These are phyloP conservation scores for Andrena cerasifolii DNA, from an alignment of 1,140 invertebrate genomes.

Conservation along the genomic window DNA sequence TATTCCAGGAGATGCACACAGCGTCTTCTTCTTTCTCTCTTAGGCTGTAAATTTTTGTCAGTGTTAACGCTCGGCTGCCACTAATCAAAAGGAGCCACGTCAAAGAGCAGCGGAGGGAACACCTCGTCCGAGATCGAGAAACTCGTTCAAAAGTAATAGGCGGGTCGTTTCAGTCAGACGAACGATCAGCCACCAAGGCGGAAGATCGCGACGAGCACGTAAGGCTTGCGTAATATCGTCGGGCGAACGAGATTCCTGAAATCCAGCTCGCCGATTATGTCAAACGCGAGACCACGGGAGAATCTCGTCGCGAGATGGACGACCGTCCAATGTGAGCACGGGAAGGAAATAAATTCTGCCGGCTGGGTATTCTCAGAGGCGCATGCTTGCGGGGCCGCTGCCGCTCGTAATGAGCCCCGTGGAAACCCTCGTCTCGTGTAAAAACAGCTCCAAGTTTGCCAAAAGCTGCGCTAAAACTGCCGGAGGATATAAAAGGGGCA, in stretches of 20 bases:
- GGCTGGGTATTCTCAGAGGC: constrained; percentile 46
- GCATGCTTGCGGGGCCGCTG: constrained; percentile 28
- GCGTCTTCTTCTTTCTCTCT: neutral
- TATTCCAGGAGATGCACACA: too few relatives aligned
- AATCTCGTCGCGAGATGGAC: constrained; percentile 23
- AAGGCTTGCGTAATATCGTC: constrained; percentile 42
- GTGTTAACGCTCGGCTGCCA: neutral
- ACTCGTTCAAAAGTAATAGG: constrained; percentile 44
- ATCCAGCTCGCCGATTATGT: constrained; percentile 50
- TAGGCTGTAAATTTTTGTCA: neutral
- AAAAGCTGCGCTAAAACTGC: neutral
- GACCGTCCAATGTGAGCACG: constrained; percentile 25
- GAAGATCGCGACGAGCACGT: constrained; percentile 27
- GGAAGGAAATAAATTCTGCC: constrained; percentile 57
- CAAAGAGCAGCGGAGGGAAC: constrained; percentile 5
- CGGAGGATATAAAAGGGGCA: neutral
- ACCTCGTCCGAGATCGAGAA: constrained; percentile 29
- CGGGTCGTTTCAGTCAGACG: constrained; percentile 20
- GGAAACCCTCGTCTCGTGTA: neutral
- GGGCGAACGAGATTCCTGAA: constrained; percentile 45
- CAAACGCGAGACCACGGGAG: constrained; percentile 11
- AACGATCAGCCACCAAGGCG: constrained; percentile 30
- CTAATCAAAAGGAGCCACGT: constrained; percentile 25
- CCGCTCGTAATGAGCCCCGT: constrained; percentile 40
- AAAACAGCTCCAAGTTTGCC: constrained; percentile 8